Evolutionary conservation across 2,888 invertebrate species (phyloP).

Genomic region (Caradrina kadenii): DNA sequence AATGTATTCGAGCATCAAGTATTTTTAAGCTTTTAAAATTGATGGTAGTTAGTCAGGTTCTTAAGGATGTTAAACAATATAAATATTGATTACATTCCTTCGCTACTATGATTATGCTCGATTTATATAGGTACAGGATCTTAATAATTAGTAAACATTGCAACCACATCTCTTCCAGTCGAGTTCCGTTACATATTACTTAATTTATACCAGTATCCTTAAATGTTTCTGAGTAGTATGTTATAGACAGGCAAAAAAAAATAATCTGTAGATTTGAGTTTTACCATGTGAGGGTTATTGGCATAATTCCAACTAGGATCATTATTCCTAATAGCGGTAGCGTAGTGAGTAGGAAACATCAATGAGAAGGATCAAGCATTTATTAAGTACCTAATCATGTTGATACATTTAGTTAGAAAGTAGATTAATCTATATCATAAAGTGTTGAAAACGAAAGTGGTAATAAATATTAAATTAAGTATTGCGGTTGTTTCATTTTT

Average conservation of each 20-base stretch:
- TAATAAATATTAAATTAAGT: constrained; percentile 5
- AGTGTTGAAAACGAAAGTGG: constrained; percentile 39
- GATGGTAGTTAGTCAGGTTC: not conserved
- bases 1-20: no score
- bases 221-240: no score
- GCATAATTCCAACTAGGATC: not conserved
- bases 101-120: not conserved
- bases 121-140: not conserved
- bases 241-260: no score
- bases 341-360: not conserved
- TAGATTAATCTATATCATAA: constrained; percentile 2
- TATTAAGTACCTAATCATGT: not conserved
- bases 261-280: not conserved
- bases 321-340: no score
- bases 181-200: not conserved
- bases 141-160: not conserved
- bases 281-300: no score
- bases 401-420: not conserved
- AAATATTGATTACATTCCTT: no score
- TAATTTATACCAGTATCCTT: no score
- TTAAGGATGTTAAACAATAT: not conserved
- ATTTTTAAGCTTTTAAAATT: not conserved
- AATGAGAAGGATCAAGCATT: not conserved
- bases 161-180: not conserved
- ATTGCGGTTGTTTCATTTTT: constrained; percentile 2